phyloP scores from a whole-genome alignment of 2,113 vertebrate species.

The Trogon surrucura region DNA sequence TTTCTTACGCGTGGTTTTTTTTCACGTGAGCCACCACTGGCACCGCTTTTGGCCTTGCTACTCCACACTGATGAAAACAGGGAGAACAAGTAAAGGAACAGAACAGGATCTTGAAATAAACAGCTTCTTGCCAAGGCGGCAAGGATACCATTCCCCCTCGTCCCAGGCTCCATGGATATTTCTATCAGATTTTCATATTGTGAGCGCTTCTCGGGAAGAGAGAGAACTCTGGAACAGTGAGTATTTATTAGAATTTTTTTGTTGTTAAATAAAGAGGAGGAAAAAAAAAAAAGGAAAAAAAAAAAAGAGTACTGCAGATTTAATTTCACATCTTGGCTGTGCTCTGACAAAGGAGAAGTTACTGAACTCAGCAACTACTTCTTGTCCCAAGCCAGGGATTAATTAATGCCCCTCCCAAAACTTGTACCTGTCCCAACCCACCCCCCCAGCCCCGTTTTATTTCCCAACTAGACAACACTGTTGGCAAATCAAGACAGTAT shows the following conservation, averaged over 20 bases:
- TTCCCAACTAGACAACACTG: constrained; percentile 72
- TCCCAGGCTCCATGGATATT: constrained; percentile 31
- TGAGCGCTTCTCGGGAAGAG: constrained; percentile 51
- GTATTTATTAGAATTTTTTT: constrained; percentile 67
- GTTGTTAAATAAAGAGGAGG: constrained; percentile 69
- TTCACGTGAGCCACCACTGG: background rate
- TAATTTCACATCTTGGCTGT: constrained; percentile 79
- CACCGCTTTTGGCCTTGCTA: constrained; percentile 29
- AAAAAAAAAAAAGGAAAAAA: background rate
- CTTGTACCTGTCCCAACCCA: background rate
- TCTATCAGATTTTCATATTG: background rate
- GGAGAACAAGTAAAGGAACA: constrained; percentile 31
- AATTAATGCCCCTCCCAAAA: constrained; percentile 70
- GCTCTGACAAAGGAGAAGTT: constrained; percentile 71
- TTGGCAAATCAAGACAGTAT: constrained; percentile 72
- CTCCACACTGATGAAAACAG: constrained; percentile 43
- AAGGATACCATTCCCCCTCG: constrained; percentile 51
- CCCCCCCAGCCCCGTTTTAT: constrained; percentile 37
- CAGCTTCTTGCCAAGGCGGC: constrained; percentile 41
- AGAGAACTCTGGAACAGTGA: constrained; percentile 67
- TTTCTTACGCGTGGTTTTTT: constrained; percentile 25
- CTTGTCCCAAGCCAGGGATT: constrained; percentile 71
- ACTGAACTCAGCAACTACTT: constrained; percentile 59
- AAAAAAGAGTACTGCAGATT: constrained; percentile 68
- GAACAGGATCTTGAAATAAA: constrained; percentile 22